Conservation (phyloP, 2,797 vertebrate genomes). For the Semaprochilodus insignis region DNA sequence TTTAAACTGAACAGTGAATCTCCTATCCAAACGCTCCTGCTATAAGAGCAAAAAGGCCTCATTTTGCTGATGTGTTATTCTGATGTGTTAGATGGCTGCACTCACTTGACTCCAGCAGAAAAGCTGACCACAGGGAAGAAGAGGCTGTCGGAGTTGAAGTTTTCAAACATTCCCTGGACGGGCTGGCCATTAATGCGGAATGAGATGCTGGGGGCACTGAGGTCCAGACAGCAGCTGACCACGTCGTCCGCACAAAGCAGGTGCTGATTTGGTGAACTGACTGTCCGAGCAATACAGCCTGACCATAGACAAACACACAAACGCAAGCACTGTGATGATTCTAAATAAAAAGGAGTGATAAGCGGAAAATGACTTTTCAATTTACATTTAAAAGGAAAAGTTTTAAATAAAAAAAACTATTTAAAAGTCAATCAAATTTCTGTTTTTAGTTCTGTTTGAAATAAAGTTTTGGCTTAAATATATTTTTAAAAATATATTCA, state of each 20-base stretch:
- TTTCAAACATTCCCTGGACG: slow-evolving; percentile 98
- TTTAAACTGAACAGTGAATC: too few relatives aligned
- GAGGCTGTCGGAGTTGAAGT: slow-evolving; percentile 94
- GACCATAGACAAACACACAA: slow-evolving; percentile 5
- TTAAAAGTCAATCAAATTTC: too few relatives aligned
- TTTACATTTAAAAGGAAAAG: too few relatives aligned
- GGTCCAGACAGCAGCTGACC: slow-evolving; percentile 94
- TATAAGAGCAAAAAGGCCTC: too few relatives aligned
- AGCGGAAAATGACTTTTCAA: too few relatives aligned
- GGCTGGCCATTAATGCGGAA: slow-evolving; percentile 97
- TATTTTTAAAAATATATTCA: too few relatives aligned
- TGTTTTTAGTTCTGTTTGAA: too few relatives aligned
- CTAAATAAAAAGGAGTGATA: not conserved
- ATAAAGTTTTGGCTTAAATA: too few relatives aligned
- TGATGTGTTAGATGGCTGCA: slow-evolving; percentile 32
- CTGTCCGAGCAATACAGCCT: slow-evolving; percentile 91
- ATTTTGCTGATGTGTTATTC: too few relatives aligned
- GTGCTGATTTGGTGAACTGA: slow-evolving; percentile 93
- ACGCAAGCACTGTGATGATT: not conserved
- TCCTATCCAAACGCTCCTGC: too few relatives aligned
- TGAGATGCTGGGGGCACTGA: slow-evolving; percentile 95
- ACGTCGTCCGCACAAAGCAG: slow-evolving; percentile 89
- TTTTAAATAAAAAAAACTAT: too few relatives aligned
- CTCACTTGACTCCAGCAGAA: slow-evolving; percentile 95
- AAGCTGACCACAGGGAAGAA: slow-evolving; percentile 96